Percentiles rank a stretch among this genome's conserved stretches.
phyloP scores from a whole-genome alignment of 2,113 vertebrate species.

The Perccottus glenii region DNA sequence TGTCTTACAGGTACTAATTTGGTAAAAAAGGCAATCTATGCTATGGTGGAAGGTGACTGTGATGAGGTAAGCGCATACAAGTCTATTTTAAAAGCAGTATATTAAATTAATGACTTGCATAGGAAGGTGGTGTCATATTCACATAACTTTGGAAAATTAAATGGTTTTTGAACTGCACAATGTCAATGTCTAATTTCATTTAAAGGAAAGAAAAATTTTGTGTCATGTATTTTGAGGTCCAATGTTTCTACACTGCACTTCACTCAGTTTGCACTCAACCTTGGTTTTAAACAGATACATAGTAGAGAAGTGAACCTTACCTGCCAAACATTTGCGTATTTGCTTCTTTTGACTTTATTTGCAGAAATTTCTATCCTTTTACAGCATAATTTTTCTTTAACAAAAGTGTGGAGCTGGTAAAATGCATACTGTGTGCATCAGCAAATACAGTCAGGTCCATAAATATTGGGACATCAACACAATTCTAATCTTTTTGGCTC shows the following conservation, averaged over 20 bases:
- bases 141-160: no score
- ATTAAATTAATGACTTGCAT: no score
- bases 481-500: no score
- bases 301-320: neutral
- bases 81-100: neutral
- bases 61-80: slow-evolving; percentile 88
- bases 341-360: no score
- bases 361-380: neutral
- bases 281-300: neutral
- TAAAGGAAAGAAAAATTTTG: neutral
- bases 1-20: slow-evolving; percentile 95
- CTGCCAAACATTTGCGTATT: neutral
- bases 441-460: neutral
- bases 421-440: neutral
- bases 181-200: no score
- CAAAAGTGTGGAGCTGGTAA: neutral
- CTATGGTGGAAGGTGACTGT: slow-evolving; percentile 99
- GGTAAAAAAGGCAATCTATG: slow-evolving; percentile 99
- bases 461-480: no score
- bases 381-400: neutral
- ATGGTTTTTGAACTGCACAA: no score
- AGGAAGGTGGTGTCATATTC: no score
- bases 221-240: slow-evolving; percentile 8
- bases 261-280: slow-evolving; percentile 1
- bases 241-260: slow-evolving; percentile 2